Base-by-base conservation (phyloP, 2,888 invertebrate species). In the Pseudococcus longispinus region DNA sequence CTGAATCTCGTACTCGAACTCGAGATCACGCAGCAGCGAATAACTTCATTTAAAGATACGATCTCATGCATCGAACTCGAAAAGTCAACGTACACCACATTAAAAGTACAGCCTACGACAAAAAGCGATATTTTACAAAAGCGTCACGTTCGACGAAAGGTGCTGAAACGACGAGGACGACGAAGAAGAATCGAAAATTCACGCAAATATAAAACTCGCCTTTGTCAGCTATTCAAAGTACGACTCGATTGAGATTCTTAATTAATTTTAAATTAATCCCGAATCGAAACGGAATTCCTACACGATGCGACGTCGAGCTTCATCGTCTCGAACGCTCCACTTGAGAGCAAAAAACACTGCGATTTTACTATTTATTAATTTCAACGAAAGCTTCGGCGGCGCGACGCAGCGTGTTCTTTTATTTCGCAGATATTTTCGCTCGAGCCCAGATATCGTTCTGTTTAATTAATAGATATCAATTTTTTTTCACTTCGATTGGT, bases 181-280 rank as follows among this genome's bases (percentile, higher is more conserved):
- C 2, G 51, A 51, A 51, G n/a, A 51, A 13, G 51, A 51, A n/a
- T n/a, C 6, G 44, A 42, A 82, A 82, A 23, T 26, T 60, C 23
- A 11, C 60, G 9, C 60, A 2, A 55, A 55, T 55, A 13, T 11
- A 26, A 70, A 29, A 70, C 29, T 29, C 6, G 70, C 70, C 29
- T 29, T 29, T 29, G 29, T 29, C 70, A 70, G 26, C 70, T 70
- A 70, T 70, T 70, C 70, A 15, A 70, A 29, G 23, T 70, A 70
- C 70, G 70, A 70, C 70, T 70, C 70, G 70, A 70, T 70, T 29
- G 70, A 70, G 29, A 70, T 70, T 70, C 70, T 70, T 70, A 70
- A 70, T 70, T 70, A 70, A 70, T 70, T 70, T 70, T 70, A 29
- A 70, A 70, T 70, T 70, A 29, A 70, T 70, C 18, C 29, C 15